Evolutionary conservation across 2,888 invertebrate genomes (phyloP).

Genomic region (Hypercompe scribonia): DNA sequence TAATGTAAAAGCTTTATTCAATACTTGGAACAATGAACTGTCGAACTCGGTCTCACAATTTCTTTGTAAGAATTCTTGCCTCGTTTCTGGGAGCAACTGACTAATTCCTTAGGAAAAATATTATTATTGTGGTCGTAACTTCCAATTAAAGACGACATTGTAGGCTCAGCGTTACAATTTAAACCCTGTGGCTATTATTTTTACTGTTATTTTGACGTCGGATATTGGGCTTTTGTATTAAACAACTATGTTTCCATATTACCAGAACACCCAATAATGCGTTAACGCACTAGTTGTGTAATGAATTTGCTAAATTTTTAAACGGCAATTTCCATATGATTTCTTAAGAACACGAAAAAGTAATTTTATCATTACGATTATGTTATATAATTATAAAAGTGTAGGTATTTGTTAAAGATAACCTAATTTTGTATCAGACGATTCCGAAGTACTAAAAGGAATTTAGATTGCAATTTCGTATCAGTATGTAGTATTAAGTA

Average conservation of each 20-base stretch:
- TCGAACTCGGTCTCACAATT: not conserved
- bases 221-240: constrained; percentile 59
- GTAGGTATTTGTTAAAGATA: constrained; percentile 31
- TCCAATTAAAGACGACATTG: constrained; percentile 28
- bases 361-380: constrained; percentile 10
- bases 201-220: constrained; percentile 61
- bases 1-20: not conserved
- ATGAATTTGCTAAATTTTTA: constrained; percentile 19
- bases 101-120: not conserved
- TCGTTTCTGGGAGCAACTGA: not conserved
- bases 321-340: constrained; percentile 12
- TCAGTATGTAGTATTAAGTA: constrained; percentile 7
- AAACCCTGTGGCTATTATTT: constrained; percentile 36
- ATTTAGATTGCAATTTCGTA: constrained; percentile 6
- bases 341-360: constrained; percentile 22
- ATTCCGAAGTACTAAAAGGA: not conserved
- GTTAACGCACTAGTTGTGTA: constrained; percentile 40
- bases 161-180: constrained; percentile 30
- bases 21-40: not conserved
- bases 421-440: constrained; percentile 26
- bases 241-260: constrained; percentile 61
- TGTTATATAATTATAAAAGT: constrained; percentile 13
- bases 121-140: not conserved
- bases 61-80: not conserved
- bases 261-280: constrained; percentile 42